Evolutionary conservation across 2,797 vertebrate species (phyloP).

Genomic region (Apogon hyalosoma): DNA sequence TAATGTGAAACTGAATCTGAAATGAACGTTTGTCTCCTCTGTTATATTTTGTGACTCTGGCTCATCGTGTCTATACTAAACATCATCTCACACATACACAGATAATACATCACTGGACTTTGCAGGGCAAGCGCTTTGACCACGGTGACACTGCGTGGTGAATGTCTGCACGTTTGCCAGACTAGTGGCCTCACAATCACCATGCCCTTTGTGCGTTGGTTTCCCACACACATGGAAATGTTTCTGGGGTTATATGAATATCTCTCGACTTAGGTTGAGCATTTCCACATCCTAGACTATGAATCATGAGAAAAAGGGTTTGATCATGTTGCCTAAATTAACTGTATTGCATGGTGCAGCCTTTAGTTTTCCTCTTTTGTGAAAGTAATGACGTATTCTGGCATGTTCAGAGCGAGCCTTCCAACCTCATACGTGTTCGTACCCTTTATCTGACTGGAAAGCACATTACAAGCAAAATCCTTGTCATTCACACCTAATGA

Average conservation of each 20-base stretch:
- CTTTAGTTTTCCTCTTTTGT: conserved; percentile 4
- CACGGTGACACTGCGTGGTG: conserved; percentile 43
- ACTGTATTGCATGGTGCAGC: neutral
- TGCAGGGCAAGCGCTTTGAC: conserved; percentile 29
- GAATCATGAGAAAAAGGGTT: conserved; percentile 1
- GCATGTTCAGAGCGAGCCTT: conserved; percentile 8
- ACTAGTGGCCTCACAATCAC: conserved; percentile 33
- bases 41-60: neutral
- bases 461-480: conserved; percentile 43
- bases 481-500: conserved; percentile 56
- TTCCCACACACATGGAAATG: neutral
- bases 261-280: neutral
- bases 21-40: neutral
- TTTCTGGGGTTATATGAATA: conserved; percentile 19
- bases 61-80: neutral
- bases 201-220: conserved; percentile 10
- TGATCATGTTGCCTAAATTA: neutral
- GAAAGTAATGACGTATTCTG: neutral
- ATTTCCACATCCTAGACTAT: neutral
- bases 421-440: conserved; percentile 30
- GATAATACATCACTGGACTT: conserved; percentile 27
- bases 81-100: conserved; percentile 10
- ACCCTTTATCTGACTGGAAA: conserved; percentile 44
- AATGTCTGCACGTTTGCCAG: conserved; percentile 24
- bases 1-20: neutral